Evolutionary conservation across 1,140 invertebrate genomes (phyloP).

Genomic region (Odontomachus brunneus): DNA sequence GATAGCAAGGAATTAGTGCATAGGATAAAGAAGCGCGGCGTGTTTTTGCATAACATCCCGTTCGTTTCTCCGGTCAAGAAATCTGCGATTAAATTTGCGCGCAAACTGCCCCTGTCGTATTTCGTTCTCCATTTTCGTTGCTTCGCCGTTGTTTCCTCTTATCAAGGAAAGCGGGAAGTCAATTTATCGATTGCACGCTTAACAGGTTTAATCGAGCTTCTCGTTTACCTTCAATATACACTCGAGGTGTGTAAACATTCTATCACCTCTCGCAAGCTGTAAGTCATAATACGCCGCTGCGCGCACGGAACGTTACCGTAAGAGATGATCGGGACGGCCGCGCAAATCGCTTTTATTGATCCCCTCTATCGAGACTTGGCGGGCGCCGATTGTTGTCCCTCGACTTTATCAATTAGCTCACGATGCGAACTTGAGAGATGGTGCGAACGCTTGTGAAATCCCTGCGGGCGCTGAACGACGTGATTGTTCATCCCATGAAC

Average conservation of each 20-base stretch:
- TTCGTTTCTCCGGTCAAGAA: too few relatives aligned
- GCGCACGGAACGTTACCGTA: background rate
- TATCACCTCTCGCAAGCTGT: conserved; percentile 46
- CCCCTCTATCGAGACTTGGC: background rate
- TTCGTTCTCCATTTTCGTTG: background rate
- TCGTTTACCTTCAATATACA: conserved; percentile 46
- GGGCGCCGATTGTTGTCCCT: background rate
- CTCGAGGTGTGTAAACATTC: conserved; percentile 44
- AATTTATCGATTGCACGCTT: conserved; percentile 46
- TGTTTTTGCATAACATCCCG: too few relatives aligned
- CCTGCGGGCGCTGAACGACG: background rate
- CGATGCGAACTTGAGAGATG: background rate
- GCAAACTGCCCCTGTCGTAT: background rate
- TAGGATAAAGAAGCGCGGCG: conserved; percentile 27
- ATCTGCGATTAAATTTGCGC: too few relatives aligned
- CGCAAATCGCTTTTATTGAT: conserved; percentile 3
- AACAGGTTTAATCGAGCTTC: conserved; percentile 52
- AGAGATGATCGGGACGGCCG: background rate
- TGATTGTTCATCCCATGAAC: background rate
- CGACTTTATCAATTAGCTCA: background rate
- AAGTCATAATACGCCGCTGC: conserved; percentile 29
- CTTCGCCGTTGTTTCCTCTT: background rate
- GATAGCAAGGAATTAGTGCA: conserved; percentile 57
- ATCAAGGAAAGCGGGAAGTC: background rate
- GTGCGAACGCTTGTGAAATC: background rate